Base-by-base conservation (phyloP, 1,140 invertebrate species). In the Cyclargus thomasi region DNA sequence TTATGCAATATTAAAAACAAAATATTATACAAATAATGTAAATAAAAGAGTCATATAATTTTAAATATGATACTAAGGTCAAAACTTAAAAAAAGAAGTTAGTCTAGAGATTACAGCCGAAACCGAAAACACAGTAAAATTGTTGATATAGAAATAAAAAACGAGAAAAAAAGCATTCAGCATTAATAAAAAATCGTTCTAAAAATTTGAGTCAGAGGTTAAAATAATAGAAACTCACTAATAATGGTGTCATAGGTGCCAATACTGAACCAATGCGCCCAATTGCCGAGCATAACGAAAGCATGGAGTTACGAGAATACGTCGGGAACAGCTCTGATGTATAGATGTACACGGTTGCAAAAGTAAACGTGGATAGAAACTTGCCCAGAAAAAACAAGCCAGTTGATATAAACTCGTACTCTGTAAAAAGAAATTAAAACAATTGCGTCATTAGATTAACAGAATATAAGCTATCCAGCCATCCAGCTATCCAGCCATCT, bases 271-370 rank as follows among this genome's bases (percentile, higher is more conserved):
- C 93, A 69, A 95, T 86, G 36, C 94, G 85, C 17, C 94, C 94
- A 62, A 94, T 85, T 81, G 94, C 93, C 7, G 94, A 94, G 77
- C 94, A 94, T 29, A 93, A 79, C 0, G 93, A 92, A 10, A 94
- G 88, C 59, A 94, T 83, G n/a, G 93, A 93, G 70, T 94, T 93
- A 17, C 94, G 88, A 4, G 94, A 88, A 69, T 92, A 92, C 0
- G 94, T 95, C 0, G 94, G 94, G 71, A 94, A 95, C 73, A 95
- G 86, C 80, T 95, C 94, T 1, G 93, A 91, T 0, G 94, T 94
- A 65, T 93, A 94, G 65, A 95, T 88, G 73, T 95, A 95, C 1
- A 94, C 82, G 3, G 91, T 90, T 8, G 88, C 86, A 70, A 93
- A 93, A 0, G 92, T 87, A 65, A 92, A 87, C 0, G 93, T 92